These are phyloP conservation scores for Macrotrachela quadricornifera DNA, from an alignment of 1,140 invertebrate species.

Conservation along the genomic window DNA sequence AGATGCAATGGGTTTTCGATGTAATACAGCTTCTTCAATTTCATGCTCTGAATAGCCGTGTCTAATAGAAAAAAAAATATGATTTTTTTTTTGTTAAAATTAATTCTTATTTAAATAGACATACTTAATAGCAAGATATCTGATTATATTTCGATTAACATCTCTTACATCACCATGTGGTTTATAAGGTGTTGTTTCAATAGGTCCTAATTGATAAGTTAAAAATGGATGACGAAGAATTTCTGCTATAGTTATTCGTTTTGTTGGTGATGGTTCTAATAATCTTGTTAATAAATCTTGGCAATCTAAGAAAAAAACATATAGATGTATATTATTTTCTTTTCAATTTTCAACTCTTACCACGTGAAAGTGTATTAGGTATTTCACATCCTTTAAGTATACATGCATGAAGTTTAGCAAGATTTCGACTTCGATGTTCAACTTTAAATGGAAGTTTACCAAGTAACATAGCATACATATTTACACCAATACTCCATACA, in stretches of 20 bases:
- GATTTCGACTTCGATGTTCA: slow-evolving; percentile 12
- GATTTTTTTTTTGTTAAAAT: neutral
- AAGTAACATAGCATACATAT: slow-evolving; percentile 9
- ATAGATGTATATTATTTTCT: too few species aligned
- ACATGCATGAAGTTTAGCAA: slow-evolving; percentile 16
- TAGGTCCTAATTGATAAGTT: slow-evolving; percentile 1
- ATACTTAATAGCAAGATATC: slow-evolving; percentile 6
- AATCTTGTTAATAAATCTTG: slow-evolving; percentile 16
- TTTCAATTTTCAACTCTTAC: slow-evolving; percentile 8
- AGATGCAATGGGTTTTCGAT: slow-evolving; percentile 6
- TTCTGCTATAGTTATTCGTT: slow-evolving; percentile 17
- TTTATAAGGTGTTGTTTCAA: slow-evolving; percentile 6
- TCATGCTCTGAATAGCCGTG: slow-evolving; percentile 5
- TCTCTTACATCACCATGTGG: slow-evolving; percentile 1
- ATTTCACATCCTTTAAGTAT: slow-evolving; percentile 18
- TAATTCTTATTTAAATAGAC: neutral
- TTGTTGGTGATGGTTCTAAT: slow-evolving; percentile 13
- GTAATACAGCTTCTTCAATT: slow-evolving; percentile 5
- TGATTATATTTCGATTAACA: slow-evolving; percentile 3
- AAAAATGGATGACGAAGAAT: slow-evolving; percentile 17
- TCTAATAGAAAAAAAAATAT: slow-evolving; percentile 2
- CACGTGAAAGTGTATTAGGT: slow-evolving; percentile 14
- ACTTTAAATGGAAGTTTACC: slow-evolving; percentile 9
- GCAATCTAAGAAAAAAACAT: slow-evolving; percentile 12
- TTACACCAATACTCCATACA: slow-evolving; percentile 7